Percentiles rank a stretch among this genome's conserved stretches.
These are phyloP conservation scores for Crotophaga sulcirostris DNA, from an alignment of 2,113 vertebrate genomes.

Conservation along the genomic window DNA sequence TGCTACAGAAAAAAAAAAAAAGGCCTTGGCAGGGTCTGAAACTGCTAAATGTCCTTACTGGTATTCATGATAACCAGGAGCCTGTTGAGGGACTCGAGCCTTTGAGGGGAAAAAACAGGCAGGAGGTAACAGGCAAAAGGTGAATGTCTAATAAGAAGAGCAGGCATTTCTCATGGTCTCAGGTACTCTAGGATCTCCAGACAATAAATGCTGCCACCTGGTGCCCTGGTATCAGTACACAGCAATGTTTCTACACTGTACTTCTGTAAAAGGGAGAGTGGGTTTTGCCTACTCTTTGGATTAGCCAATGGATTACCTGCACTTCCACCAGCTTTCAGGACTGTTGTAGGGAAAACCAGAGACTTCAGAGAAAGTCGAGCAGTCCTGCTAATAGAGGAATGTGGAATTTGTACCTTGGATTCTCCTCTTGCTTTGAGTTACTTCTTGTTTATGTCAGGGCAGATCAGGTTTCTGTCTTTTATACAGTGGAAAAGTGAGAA, in stretches of 20 bases:
- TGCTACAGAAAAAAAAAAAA: not conserved
- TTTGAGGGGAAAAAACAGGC: not conserved
- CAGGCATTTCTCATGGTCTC: not conserved
- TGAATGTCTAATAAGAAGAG: not conserved
- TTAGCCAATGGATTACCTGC: not conserved
- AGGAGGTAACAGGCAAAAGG: not conserved
- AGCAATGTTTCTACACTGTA: rapidly evolving
- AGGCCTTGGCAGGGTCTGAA: not conserved
- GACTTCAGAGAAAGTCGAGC: too few species aligned
- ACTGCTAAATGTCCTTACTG: not conserved
- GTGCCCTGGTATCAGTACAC: not conserved
- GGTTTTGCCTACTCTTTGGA: not conserved
- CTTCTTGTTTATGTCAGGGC: not conserved
- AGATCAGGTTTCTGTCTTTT: not conserved
- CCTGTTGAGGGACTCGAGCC: not conserved
- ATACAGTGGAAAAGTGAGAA: not conserved
- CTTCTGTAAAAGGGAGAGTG: rapidly evolving
- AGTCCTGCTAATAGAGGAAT: not conserved
- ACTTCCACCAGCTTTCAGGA: rapidly evolving
- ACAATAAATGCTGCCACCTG: slow-evolving; percentile 65
- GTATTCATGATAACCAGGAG: not conserved
- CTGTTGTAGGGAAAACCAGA: not conserved
- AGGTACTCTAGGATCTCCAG: not conserved
- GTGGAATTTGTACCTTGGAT: not conserved
- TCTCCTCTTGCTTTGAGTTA: not conserved